Evolutionary conservation across 2,113 vertebrate species (phyloP), one percentile per base, ranked within the genome.

Genomic region (Cephalophus harveyi): DNA sequence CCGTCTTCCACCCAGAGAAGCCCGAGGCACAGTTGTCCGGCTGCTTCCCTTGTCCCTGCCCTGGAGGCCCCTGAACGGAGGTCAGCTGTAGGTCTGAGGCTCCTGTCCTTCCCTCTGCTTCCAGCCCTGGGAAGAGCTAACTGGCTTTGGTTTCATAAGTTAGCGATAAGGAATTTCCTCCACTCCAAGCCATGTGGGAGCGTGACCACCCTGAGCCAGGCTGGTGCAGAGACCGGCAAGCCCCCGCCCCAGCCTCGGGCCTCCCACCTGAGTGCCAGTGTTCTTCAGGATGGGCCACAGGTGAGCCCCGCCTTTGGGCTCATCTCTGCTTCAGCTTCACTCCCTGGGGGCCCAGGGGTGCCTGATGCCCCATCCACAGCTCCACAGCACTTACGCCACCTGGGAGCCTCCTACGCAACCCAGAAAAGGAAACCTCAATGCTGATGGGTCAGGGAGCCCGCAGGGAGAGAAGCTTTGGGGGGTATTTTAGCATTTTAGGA

Each of bases 211-310:
- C 30, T n/a, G 62, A 97, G 95, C 74, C 9, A 19, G 92, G 83
- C 82, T 87, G 0, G 0, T 14, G 91, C 0, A 0, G 0, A n/a
- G 5, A 78, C 12, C 43, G 5, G 0, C 11, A 14, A 52, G 7
- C 23, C 25, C 33, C 0, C 0, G 27, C 52, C 21, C 8, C 0
- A 13, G 90, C 4, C 10, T 27, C 4, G 11, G 78, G 14, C 23
- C 16, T 5, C 62, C 40, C 3, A 62, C 15, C 55, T 36, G 76
- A 11, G 33, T 23, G 95, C 54, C 94, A 83, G 0, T 7, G 36
- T 33, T 54, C 59, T 96, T 81, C 95, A 2, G 0, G 7, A 2
- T 46, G 16, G 28, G 9, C 81, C 81, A 36, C 33, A 1, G 67
- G 33, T 12, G 15, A 28, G 33, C 33, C 91, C 87, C 25, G 33